Percentiles rank a stretch among this genome's conserved stretches.
Evolutionary conservation across 1,140 invertebrate species (phyloP).

Genomic region (Nomia melanderi): DNA sequence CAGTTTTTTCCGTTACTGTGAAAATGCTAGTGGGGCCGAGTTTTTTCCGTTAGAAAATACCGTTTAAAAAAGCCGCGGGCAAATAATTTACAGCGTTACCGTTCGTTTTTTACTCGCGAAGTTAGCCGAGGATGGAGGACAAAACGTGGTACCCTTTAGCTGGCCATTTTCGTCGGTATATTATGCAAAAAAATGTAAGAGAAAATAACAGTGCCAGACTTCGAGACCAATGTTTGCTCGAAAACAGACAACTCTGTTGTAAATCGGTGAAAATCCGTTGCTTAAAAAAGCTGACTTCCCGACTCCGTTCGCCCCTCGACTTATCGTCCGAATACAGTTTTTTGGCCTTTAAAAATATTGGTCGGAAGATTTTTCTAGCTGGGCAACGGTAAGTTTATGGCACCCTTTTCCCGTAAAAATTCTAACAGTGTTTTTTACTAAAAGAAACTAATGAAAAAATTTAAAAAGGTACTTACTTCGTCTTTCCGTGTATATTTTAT

Average conservation of each 20-base stretch:
- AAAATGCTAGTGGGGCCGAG: background rate
- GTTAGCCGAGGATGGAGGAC: background rate
- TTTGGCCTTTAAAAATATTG: conserved; percentile 4
- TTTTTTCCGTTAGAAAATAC: conserved; percentile 29
- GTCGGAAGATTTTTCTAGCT: background rate
- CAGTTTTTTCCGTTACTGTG: conserved; percentile 30
- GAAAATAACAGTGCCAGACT: background rate
- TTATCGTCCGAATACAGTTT: conserved; percentile 24
- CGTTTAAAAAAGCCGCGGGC: conserved; percentile 45
- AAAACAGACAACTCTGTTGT: conserved; percentile 22
- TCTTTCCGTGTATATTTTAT: background rate
- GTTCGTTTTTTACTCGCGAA: conserved; percentile 18
- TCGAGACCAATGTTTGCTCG: conserved; percentile 19
- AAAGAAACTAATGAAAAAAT: background rate
- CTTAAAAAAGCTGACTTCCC: conserved; percentile 43
- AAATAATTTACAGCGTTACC: conserved; percentile 23
- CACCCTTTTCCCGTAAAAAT: conserved; percentile 5
- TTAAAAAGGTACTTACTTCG: background rate
- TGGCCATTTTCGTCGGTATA: background rate
- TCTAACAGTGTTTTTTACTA: background rate
- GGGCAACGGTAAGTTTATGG: background rate
- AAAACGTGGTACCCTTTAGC: background rate
- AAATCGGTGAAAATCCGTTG: conserved; percentile 50
- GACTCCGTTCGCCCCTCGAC: background rate
- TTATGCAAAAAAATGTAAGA: conserved; percentile 44